These are phyloP conservation scores for Etheostoma perlongum DNA, from an alignment of 2,797 vertebrate genomes.

Conservation along the genomic window DNA sequence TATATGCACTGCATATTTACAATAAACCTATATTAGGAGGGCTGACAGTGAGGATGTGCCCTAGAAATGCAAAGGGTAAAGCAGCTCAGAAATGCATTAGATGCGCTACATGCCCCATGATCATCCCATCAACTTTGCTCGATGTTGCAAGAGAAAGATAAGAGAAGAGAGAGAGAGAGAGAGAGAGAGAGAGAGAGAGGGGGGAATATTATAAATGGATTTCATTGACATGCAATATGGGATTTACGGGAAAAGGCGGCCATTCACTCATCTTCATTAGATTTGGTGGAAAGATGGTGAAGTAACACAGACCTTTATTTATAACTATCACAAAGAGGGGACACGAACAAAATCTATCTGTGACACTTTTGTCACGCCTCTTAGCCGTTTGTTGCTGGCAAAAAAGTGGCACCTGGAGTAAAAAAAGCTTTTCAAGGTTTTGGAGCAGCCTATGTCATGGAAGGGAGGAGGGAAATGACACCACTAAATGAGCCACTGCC, in stretches of 20 bases:
- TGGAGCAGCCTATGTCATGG: conserved; percentile 22
- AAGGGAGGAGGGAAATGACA: conserved; percentile 43
- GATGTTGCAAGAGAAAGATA: conserved; percentile 43
- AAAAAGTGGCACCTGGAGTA: conserved; percentile 29
- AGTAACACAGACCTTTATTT: conserved; percentile 69
- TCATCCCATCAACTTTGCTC: conserved; percentile 77
- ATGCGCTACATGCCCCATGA: conserved; percentile 71
- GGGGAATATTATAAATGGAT: conserved; percentile 71
- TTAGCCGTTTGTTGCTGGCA: conserved; percentile 41
- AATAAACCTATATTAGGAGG: conserved; percentile 52
- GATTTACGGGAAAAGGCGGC: conserved; percentile 64
- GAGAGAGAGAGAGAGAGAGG: conserved; percentile 6
- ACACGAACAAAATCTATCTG: conserved; percentile 55
- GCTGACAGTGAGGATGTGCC: conserved; percentile 53
- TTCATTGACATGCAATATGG: conserved; percentile 76
- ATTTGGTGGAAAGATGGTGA: conserved; percentile 51
- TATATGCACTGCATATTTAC: conserved; percentile 42
- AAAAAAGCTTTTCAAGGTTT: conserved; percentile 69
- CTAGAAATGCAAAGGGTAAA: conserved; percentile 60
- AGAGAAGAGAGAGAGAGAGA: conserved; percentile 6
- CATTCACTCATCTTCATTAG: conserved; percentile 75
- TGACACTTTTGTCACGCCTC: conserved; percentile 58
- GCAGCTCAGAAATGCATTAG: conserved; percentile 74
- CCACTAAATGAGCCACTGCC: conserved; percentile 54
- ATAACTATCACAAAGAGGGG: conserved; percentile 54